These are phyloP conservation scores for Zaprionus africanus DNA, from an alignment of 1,140 invertebrate species.

Conservation along the genomic window DNA sequence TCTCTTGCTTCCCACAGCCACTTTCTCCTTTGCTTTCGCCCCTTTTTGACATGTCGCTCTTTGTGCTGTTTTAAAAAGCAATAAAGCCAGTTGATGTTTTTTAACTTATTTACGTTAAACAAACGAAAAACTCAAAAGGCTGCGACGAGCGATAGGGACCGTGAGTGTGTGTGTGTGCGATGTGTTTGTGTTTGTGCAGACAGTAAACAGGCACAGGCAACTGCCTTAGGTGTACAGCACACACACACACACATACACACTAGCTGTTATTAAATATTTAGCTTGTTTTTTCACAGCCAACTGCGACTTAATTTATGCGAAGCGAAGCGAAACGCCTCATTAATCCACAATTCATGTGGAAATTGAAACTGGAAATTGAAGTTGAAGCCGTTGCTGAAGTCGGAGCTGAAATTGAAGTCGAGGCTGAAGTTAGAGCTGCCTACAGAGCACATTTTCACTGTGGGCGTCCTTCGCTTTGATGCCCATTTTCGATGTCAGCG, in stretches of 20 bases:
- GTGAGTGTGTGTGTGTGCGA: slow-evolving; percentile 30
- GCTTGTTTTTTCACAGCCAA: slow-evolving; percentile 26
- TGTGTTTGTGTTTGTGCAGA: slow-evolving; percentile 66
- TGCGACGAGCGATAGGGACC: not conserved
- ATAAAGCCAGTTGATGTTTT: slow-evolving; percentile 40
- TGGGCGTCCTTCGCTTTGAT: slow-evolving; percentile 37
- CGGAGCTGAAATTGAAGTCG: not conserved
- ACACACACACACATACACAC: not conserved
- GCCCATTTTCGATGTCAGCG: slow-evolving; percentile 41
- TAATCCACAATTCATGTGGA: slow-evolving; percentile 46
- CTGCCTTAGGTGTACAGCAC: not conserved
- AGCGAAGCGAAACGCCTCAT: slow-evolving; percentile 61
- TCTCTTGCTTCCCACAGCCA: not conserved
- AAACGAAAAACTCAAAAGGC: slow-evolving; percentile 27
- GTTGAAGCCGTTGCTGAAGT: not conserved
- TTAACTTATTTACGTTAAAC: slow-evolving; percentile 33
- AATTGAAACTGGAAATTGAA: slow-evolving; percentile 1
- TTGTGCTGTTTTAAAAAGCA: slow-evolving; percentile 45
- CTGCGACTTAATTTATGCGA: slow-evolving; percentile 47
- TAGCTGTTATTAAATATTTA: slow-evolving; percentile 45
- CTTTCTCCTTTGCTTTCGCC: not conserved
- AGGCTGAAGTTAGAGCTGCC: not conserved
- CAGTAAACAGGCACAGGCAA: slow-evolving; percentile 60
- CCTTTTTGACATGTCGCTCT: not conserved
- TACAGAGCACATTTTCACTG: slow-evolving; percentile 24